Percentiles rank a stretch among this genome's conserved stretches.
Conservation (phyloP, 2,888 invertebrate species). For the Drosophila nr. medialis region DNA sequence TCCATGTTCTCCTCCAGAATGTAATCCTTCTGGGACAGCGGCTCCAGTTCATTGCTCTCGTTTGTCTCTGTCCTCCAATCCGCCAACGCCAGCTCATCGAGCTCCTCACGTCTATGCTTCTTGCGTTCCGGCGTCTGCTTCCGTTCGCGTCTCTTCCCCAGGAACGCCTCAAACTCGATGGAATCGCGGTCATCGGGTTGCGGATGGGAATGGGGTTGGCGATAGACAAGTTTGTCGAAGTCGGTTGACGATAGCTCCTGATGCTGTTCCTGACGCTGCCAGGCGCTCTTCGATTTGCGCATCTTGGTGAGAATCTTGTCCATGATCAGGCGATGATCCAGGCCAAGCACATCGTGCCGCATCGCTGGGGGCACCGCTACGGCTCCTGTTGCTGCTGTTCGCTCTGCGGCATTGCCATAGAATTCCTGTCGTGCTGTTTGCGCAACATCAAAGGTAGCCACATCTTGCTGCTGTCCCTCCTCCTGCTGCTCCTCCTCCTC, state of each 20-base stretch:
- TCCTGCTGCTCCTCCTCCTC: not conserved
- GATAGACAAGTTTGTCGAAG: not conserved
- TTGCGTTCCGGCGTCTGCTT: constrained; percentile 71
- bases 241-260: not conserved
- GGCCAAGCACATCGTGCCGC: constrained; percentile 89
- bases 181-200: not conserved
- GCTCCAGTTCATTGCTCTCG: constrained; percentile 33
- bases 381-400: constrained; percentile 68
- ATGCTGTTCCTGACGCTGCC: constrained; percentile 80
- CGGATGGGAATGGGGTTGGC: not conserved
- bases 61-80: constrained; percentile 4
- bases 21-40: constrained; percentile 68
- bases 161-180: constrained; percentile 62
- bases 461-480: not conserved
- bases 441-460: constrained; percentile 43
- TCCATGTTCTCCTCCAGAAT: constrained; percentile 63
- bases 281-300: constrained; percentile 86
- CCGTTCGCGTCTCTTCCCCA: constrained; percentile 61
- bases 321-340: constrained; percentile 89
- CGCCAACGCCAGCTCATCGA: constrained; percentile 7
- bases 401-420: constrained; percentile 43
- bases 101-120: constrained; percentile 43
- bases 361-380: constrained; percentile 87
- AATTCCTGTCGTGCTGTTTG: constrained; percentile 44
- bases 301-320: constrained; percentile 86